Conservation (phyloP, 2,888 invertebrate species). For the Drosophila lacicola region DNA sequence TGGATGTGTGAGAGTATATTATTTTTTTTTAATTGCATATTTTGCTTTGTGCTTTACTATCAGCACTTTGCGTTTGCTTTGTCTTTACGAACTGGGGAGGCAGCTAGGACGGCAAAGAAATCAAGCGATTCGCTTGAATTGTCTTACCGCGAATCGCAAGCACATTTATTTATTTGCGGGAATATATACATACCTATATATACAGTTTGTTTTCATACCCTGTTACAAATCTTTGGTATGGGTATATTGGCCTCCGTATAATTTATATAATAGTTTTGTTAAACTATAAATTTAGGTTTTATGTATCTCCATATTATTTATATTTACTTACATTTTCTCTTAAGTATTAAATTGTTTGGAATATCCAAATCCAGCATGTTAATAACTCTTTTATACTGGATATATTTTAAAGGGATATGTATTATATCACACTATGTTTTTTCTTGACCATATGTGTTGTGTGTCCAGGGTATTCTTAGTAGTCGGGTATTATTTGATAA, state of each 20-base stretch:
- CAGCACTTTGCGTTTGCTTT: constrained; percentile 65
- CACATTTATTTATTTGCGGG: constrained; percentile 41
- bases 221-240: background rate
- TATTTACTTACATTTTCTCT: too few relatives aligned
- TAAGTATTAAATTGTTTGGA: too few relatives aligned
- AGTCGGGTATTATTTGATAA: background rate
- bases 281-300: background rate
- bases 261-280: background rate
- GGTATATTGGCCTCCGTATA: background rate
- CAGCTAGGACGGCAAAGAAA: constrained; percentile 44
- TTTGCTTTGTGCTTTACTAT: constrained; percentile 65
- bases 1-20: constrained; percentile 56
- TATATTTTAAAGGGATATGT: too few relatives aligned
- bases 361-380: too few relatives aligned
- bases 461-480: constrained; percentile 13
- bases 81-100: constrained; percentile 31
- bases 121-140: constrained; percentile 69
- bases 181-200: background rate
- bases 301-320: background rate
- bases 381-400: too few relatives aligned
- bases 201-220: constrained; percentile 29
- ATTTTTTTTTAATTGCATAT: constrained; percentile 64
- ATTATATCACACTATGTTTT: too few relatives aligned
- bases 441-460: too few relatives aligned
- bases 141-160: constrained; percentile 44